These are phyloP conservation scores for Plusia festucae DNA, from an alignment of 2,888 invertebrate genomes.

Conservation along the genomic window DNA sequence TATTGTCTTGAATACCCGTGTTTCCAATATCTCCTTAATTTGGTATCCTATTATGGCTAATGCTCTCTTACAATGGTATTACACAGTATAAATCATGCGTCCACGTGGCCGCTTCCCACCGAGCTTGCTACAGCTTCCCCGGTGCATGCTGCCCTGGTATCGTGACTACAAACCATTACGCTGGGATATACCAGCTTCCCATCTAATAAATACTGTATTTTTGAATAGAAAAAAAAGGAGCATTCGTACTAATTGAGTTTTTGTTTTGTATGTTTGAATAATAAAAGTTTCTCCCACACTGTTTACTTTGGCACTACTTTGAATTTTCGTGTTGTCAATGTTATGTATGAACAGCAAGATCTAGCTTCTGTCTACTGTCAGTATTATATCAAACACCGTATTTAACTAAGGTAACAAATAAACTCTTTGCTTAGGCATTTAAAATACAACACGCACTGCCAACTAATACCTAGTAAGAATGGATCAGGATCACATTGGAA, in stretches of 20 bases:
- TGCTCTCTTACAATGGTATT: constrained; percentile 32
- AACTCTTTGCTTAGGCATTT: no score
- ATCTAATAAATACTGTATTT: constrained; percentile 35
- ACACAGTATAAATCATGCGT: constrained; percentile 45
- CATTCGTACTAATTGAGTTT: constrained; percentile 28
- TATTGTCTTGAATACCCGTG: not conserved
- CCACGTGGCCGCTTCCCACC: constrained; percentile 49
- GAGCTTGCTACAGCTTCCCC: constrained; percentile 21
- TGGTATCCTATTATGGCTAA: constrained; percentile 31
- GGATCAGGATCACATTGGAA: no score
- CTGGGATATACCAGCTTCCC: constrained; percentile 52
- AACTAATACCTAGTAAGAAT: no score
- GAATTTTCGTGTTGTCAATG: no score
- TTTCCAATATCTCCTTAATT: constrained; percentile 24
- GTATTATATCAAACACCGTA: no score
- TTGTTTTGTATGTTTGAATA: not conserved
- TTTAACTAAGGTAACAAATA: no score
- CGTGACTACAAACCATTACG: constrained; percentile 59
- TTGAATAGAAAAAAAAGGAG: not conserved
- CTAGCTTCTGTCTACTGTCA: no score
- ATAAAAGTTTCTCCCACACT: not conserved
- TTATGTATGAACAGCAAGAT: no score
- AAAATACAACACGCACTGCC: no score
- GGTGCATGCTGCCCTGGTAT: constrained; percentile 30
- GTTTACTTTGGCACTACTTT: not conserved